Base-by-base conservation (phyloP, 2,797 vertebrate genomes). In the Sebastes paucispinis region DNA sequence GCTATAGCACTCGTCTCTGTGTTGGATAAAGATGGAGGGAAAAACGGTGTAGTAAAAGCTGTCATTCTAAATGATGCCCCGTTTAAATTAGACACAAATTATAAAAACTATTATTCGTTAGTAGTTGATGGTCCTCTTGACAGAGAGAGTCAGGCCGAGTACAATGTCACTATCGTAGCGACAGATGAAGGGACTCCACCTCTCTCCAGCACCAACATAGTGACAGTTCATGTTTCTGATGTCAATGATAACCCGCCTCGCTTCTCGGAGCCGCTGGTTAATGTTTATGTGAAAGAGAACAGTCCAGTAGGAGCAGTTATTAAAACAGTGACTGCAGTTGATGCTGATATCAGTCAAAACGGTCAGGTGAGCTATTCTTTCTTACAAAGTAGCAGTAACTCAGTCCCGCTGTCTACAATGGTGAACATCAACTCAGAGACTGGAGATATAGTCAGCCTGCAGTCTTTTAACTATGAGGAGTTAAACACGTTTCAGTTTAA, bases 261-360 rank as follows among this genome's bases (percentile, higher is more conserved):
- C 0, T 97, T 97, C 62, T 54, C 87, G 1, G 91, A 94, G 9
- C 14, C 89, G 0, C 5, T 85, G 0, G 13, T 95, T 34, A 92
- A 93, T 58, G 77, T 95, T 12, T 95, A 95, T 76, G 75, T 97
- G 5, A 94, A 83, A 67, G 96, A 97, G 27, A 97, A 96, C 69
- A 95, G 92, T 75, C 84, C 87, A 14, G 86, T 93, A 0, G 96
- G 94, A 12, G 69, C 65, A 27, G 58, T 84, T 24, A 88, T 96
- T 68, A 89, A 91, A 73, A 90, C 75, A 0, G 89, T 93, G 3
- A 82, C 87, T 31, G 90, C 92, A 4, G 34, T 14, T 3, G 93
- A 27, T 34, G 2, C 31, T 31, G 31, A 94, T 66, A 20, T 67
- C 16, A 54, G 34, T 24, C 92, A 95, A 31, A 95, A 74, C 3